Evolutionary conservation across 2,888 invertebrate genomes (phyloP).

Genomic region (Agriopis leucophaearia): DNA sequence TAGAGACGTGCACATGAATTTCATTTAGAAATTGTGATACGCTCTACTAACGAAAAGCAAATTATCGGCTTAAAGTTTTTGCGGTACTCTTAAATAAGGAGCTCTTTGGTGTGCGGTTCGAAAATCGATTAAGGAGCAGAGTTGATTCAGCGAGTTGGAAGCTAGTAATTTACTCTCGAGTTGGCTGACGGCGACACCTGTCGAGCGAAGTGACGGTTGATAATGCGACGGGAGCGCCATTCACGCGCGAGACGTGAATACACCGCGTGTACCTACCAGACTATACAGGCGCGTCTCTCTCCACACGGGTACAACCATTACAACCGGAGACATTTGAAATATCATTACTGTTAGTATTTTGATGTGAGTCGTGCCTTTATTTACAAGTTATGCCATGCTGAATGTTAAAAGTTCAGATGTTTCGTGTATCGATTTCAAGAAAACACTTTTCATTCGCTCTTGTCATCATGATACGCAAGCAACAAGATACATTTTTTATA

Average conservation of each 20-base stretch:
- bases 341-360: conserved; percentile 6
- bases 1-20: conserved; percentile 34
- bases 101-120: conserved; percentile 69
- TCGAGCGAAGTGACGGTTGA: conserved; percentile 83
- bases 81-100: conserved; percentile 39
- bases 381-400: not conserved
- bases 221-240: conserved; percentile 82
- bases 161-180: conserved; percentile 85
- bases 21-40: conserved; percentile 30
- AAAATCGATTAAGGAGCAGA: conserved; percentile 81
- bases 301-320: not conserved
- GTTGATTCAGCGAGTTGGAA: conserved; percentile 83
- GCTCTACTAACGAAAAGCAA: conserved; percentile 28
- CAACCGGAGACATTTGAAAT: conserved; percentile 4
- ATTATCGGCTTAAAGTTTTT: conserved; percentile 32
- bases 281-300: not conserved
- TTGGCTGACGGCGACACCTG: conserved; percentile 86
- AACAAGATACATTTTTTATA: not conserved
- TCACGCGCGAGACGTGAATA: conserved; percentile 72
- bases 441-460: not conserved
- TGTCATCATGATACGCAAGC: too few relatives aligned
- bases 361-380: not conserved
- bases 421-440: not conserved
- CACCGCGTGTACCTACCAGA: conserved; percentile 10
- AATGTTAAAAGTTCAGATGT: not conserved